phyloP scores from a whole-genome alignment of 1,140 invertebrate genomes.

The Penaeus japonicus region DNA sequence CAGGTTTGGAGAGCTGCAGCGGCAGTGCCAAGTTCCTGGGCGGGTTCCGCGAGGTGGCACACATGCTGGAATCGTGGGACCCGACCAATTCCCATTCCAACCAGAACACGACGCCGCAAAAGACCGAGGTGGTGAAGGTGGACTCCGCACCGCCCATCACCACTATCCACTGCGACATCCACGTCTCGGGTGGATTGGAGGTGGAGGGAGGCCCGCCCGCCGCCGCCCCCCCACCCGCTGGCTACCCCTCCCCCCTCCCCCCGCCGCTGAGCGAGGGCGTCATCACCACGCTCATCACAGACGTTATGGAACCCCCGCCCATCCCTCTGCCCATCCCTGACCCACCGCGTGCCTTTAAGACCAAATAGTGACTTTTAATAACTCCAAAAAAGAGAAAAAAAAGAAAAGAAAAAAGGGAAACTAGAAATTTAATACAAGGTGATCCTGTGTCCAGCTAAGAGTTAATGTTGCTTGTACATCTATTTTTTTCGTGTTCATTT shows the following conservation, averaged over 20 bases:
- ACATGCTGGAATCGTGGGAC: conserved; percentile 15
- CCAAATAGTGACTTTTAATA: background rate
- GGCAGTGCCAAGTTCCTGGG: background rate
- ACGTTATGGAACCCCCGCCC: background rate
- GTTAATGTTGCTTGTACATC: too few relatives aligned
- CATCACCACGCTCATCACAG: background rate
- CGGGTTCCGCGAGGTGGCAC: background rate
- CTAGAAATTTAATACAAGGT: too few relatives aligned
- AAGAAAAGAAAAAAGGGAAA: too few relatives aligned
- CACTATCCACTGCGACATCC: background rate
- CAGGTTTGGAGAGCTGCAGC: background rate
- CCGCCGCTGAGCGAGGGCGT: background rate
- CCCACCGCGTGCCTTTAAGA: conserved; percentile 4
- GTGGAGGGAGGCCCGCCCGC: background rate
- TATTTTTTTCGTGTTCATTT: too few relatives aligned
- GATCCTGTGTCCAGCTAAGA: too few relatives aligned
- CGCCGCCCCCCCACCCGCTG: background rate
- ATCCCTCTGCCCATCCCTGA: background rate
- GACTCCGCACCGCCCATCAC: background rate
- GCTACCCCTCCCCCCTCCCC: background rate
- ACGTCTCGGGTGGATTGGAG: background rate
- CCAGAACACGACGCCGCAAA: background rate
- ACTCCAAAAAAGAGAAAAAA: background rate
- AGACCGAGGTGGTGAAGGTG: background rate
- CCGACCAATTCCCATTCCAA: background rate